Evolutionary conservation across 2,888 invertebrate genomes (phyloP).

Genomic region (Acleris emargana): DNA sequence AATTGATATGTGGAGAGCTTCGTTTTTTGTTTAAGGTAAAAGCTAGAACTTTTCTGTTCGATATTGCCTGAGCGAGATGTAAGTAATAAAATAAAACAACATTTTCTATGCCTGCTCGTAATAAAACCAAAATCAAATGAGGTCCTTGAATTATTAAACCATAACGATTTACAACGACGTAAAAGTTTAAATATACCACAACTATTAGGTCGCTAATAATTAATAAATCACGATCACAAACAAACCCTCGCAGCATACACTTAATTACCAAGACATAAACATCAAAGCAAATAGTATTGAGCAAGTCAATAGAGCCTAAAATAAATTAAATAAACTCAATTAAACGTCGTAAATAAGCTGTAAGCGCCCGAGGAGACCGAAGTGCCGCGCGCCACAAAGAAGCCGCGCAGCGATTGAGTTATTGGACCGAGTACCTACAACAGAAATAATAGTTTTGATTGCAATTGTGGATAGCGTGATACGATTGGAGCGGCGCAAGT

Average conservation of each 20-base stretch:
- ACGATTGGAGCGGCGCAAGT: conserved; percentile 42
- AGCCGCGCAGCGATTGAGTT: conserved; percentile 28
- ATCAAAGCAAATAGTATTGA: conserved; percentile 1
- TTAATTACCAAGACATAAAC: neutral
- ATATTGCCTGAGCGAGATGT: no score
- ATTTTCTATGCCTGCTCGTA: no score
- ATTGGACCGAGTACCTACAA: conserved; percentile 50
- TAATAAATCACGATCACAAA: neutral
- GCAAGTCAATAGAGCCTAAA: neutral
- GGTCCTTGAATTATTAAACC: neutral
- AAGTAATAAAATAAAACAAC: no score
- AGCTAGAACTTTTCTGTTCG: no score
- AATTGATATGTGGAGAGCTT: neutral
- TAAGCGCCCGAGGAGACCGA: conserved; percentile 21
- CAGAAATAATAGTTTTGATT: conserved; percentile 60
- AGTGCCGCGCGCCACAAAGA: conserved; percentile 19
- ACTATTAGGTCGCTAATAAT: no score
- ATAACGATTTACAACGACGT: neutral
- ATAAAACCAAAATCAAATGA: no score
- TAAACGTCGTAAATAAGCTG: neutral
- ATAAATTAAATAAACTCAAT: conserved; percentile 23
- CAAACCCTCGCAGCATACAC: neutral
- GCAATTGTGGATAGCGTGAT: conserved; percentile 60
- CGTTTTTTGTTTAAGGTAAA: neutral
- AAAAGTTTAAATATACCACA: neutral